Conservation (phyloP, 2,797 vertebrate genomes). For the Loris lydekkerianus region DNA sequence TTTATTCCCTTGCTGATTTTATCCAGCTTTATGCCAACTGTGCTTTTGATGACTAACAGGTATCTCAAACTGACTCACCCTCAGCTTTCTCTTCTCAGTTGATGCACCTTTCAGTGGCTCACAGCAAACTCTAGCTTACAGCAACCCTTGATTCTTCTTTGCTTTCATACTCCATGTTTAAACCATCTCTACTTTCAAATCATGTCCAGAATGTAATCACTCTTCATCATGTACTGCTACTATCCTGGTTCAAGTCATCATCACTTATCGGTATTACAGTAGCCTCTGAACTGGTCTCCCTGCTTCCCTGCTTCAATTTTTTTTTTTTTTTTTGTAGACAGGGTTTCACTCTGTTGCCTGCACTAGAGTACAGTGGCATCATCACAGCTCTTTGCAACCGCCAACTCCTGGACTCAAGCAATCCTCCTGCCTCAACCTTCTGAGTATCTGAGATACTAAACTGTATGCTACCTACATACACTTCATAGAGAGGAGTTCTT, state of each 20-base stretch:
- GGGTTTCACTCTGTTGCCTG: not conserved
- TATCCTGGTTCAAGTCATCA: not conserved
- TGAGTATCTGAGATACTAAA: not conserved
- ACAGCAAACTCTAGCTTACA: not conserved
- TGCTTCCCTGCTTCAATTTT: not conserved
- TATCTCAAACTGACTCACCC: not conserved
- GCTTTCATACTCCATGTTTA: not conserved
- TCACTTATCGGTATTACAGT: not conserved
- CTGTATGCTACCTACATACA: not conserved
- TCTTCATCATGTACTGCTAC: not conserved
- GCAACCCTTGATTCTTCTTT: not conserved
- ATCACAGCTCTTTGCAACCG: not conserved
- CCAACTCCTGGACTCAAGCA: not conserved
- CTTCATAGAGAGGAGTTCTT: not conserved
- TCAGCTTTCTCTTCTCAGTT: not conserved
- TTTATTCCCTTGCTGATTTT: not conserved
- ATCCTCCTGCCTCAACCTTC: not conserved
- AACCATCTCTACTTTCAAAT: not conserved
- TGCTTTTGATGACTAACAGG: not conserved
- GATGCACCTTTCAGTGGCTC: not conserved
- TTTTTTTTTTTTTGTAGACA: not conserved
- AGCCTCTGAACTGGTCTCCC: not conserved
- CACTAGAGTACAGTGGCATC: not conserved
- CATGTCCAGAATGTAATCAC: slow-evolving; percentile 15
- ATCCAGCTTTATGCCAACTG: not conserved